These are phyloP conservation scores for Melanocharis versteri DNA, from an alignment of 2,113 vertebrate species.

Conservation along the genomic window DNA sequence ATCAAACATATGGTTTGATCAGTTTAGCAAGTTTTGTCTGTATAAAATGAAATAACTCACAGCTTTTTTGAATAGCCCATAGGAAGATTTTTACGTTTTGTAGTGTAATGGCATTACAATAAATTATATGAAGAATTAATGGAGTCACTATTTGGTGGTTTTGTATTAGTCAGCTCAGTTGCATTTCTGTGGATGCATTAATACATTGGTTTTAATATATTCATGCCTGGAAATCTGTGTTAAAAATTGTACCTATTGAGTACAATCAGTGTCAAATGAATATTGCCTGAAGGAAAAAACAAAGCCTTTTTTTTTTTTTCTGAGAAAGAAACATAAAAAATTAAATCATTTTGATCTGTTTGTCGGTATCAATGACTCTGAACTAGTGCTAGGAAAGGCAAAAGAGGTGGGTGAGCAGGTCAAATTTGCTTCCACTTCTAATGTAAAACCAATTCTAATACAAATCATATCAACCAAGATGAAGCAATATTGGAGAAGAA, in stretches of 20 bases:
- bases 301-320: not conserved
- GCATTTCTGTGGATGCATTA: not conserved
- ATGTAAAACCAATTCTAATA: not conserved
- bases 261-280: not conserved
- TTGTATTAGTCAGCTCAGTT: not conserved
- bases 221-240: not conserved
- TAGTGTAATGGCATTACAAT: not conserved
- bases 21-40: not conserved
- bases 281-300: not conserved
- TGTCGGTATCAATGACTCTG: not conserved
- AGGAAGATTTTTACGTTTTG: not conserved
- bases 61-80: not conserved
- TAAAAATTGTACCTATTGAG: not conserved
- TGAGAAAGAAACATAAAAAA: not conserved
- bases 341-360: not conserved
- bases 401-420: not conserved
- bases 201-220: not conserved
- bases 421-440: not conserved
- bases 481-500: not conserved
- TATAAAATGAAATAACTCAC: not conserved
- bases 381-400: not conserved
- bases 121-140: not conserved
- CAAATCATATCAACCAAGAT: not conserved
- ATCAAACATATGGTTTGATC: not conserved
- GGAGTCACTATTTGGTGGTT: accelerated